These are phyloP conservation scores for Parazoanthus darwini DNA, from an alignment of 92 coral and sea anemone species.

Conservation along the genomic window DNA sequence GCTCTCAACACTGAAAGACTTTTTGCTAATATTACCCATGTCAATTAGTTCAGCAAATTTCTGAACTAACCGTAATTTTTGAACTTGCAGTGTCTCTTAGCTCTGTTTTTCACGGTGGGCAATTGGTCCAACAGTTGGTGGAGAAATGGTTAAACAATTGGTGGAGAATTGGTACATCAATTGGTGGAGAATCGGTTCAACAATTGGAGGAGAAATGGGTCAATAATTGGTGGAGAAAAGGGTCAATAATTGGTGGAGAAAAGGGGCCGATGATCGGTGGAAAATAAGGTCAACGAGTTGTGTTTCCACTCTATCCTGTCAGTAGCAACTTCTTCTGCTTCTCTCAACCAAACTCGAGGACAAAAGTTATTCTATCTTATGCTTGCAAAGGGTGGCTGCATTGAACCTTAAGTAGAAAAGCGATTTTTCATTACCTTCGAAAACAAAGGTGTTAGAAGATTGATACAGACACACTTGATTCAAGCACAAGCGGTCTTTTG, in stretches of 20 bases:
- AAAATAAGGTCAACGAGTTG: neutral
- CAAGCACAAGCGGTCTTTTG: conserved; percentile 23
- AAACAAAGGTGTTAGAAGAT: conserved; percentile 45
- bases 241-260: neutral
- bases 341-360: too few species aligned
- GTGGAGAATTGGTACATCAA: neutral
- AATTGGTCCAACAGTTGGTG: neutral
- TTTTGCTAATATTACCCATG: too few species aligned
- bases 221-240: neutral
- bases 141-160: neutral
- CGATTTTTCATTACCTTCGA: conserved; percentile 20
- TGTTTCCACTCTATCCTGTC: too few species aligned
- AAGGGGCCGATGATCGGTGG: neutral
- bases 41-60: neutral
- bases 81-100: neutral
- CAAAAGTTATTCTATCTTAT: too few species aligned
- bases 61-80: too few species aligned
- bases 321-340: too few species aligned
- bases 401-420: too few species aligned
- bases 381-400: too few species aligned
- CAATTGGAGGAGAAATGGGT: neutral
- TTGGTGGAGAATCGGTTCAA: neutral
- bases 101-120: neutral
- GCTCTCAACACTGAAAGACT: neutral
- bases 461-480: conserved; percentile 35